Conservation (phyloP, 1,140 invertebrate genomes). For the Ostrea edulis region DNA sequence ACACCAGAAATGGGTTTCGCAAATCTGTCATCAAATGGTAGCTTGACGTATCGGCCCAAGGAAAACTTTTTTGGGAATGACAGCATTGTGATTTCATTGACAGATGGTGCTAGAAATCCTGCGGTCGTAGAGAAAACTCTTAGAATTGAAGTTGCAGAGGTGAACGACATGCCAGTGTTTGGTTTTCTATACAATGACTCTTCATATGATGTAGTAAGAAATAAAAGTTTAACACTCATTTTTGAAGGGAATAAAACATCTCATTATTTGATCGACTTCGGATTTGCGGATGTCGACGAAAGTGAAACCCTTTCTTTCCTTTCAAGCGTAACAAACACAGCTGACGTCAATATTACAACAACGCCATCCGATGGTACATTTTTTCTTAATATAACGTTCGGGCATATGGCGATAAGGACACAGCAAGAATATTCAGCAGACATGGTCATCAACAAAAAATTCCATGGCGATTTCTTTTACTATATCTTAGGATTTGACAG, state of each 20-base stretch:
- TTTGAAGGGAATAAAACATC: constrained; percentile 30
- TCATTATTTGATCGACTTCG: constrained; percentile 26
- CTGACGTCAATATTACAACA: background rate
- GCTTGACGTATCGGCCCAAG: background rate
- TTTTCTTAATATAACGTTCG: background rate
- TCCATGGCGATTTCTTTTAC: constrained; percentile 35
- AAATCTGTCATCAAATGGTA: constrained; percentile 20
- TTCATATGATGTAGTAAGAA: background rate
- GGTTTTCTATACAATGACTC: constrained; percentile 19
- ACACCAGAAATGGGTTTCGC: background rate
- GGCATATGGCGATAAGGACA: background rate
- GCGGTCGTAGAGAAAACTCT: background rate
- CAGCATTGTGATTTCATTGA: background rate
- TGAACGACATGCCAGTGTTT: constrained; percentile 1
- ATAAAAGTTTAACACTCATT: background rate
- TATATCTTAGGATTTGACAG: constrained; percentile 17
- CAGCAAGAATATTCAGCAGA: constrained; percentile 1
- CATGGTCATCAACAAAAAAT: background rate
- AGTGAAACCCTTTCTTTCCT: constrained; percentile 24
- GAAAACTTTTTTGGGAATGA: background rate
- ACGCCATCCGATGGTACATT: background rate
- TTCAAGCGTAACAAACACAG: background rate
- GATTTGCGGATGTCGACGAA: constrained; percentile 23
- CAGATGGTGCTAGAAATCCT: background rate
- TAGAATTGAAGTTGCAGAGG: background rate